Evolutionary conservation across 2,797 vertebrate species (phyloP).

Genomic region (Chiroxiphia lanceolata): DNA sequence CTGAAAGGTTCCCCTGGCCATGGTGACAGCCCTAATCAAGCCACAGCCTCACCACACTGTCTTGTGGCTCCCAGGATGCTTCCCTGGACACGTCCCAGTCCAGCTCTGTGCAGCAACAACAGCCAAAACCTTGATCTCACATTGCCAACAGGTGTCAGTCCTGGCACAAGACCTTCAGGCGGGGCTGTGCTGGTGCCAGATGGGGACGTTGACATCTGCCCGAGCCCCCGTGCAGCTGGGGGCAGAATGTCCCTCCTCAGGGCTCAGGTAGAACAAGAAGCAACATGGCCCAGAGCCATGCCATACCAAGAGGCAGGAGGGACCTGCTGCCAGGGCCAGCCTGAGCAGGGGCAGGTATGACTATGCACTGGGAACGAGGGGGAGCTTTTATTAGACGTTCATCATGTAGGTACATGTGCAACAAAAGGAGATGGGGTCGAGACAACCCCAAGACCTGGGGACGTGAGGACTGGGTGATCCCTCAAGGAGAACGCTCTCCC

Average conservation of each 20-base stretch:
- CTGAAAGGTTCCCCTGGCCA: neutral
- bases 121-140: neutral
- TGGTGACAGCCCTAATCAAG: neutral
- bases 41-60: neutral
- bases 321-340: neutral
- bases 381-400: neutral
- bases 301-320: neutral
- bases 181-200: neutral
- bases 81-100: rapidly evolving
- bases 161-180: neutral
- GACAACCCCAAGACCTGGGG: neutral
- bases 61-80: neutral
- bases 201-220: rapidly evolving
- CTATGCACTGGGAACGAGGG: neutral
- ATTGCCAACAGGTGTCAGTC: neutral
- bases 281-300: neutral
- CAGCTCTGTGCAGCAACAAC: neutral
- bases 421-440: neutral
- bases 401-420: neutral
- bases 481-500: neutral
- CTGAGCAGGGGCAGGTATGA: neutral
- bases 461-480: neutral
- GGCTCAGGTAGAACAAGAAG: neutral
- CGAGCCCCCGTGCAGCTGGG: neutral
- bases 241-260: neutral